phyloP scores from a whole-genome alignment of 2,888 invertebrate species.

The Meghimatium bilineatum region DNA sequence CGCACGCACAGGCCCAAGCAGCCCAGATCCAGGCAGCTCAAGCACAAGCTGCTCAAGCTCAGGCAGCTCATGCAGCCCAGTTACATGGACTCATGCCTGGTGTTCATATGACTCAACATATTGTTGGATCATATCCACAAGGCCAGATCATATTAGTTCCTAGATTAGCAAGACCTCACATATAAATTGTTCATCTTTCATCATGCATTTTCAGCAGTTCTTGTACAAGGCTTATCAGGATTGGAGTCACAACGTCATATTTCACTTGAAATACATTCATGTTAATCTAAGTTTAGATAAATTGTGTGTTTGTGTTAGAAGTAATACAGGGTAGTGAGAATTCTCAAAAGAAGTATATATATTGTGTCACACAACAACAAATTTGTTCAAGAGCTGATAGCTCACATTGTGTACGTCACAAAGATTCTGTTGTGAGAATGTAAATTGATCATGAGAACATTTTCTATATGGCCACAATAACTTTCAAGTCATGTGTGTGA shows the following conservation, averaged over 20 bases:
- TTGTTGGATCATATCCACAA: conserved; percentile 45
- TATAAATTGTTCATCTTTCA: conserved; percentile 44
- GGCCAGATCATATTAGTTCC: conserved; percentile 68
- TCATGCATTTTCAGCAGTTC: background rate
- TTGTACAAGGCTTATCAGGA: background rate
- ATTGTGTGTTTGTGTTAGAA: background rate
- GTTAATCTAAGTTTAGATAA: background rate
- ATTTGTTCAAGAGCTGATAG: no score
- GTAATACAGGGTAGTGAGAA: no score
- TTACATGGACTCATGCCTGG: conserved; percentile 48
- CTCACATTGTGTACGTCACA: no score
- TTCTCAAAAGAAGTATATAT: no score
- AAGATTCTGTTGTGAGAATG: no score
- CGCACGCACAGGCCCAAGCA: conserved; percentile 55
- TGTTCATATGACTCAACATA: conserved; percentile 35
- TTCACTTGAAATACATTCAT: background rate
- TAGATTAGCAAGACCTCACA: conserved; percentile 61
- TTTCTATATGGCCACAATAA: no score
- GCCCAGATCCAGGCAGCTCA: conserved; percentile 55
- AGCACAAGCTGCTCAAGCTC: conserved; percentile 51
- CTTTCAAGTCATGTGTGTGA: no score
- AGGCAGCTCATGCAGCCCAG: conserved; percentile 54
- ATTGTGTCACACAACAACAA: no score
- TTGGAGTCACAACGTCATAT: no score
- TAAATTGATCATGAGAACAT: no score